Percentiles rank a stretch among this genome's conserved stretches.
These are phyloP conservation scores for Nephrocerus scutellatus DNA, from an alignment of 2,888 invertebrate species.

Conservation along the genomic window DNA sequence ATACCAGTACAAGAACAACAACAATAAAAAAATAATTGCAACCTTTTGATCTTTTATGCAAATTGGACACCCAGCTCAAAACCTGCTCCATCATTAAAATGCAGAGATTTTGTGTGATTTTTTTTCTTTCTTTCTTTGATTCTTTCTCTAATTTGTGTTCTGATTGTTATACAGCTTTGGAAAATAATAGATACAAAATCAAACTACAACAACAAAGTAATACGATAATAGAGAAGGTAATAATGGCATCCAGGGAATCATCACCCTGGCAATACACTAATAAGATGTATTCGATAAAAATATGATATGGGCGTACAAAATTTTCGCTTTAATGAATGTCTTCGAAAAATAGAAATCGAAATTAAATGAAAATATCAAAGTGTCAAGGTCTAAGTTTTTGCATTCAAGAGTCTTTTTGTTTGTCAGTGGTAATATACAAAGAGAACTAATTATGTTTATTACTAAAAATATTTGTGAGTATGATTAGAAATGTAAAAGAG, in stretches of 20 bases:
- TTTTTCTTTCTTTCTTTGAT: neutral
- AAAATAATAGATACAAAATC: constrained; percentile 7
- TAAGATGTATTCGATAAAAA: neutral
- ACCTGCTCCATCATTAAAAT: constrained; percentile 32
- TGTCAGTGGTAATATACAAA: too few species aligned
- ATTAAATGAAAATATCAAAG: neutral
- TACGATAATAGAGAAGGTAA: too few species aligned
- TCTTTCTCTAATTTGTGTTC: neutral
- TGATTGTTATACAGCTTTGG: neutral
- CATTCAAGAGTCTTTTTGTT: constrained; percentile 10
- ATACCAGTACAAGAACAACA: too few species aligned
- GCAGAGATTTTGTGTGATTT: constrained; percentile 29
- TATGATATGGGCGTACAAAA: constrained; percentile 4
- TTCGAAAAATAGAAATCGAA: constrained; percentile 10
- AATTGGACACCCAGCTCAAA: constrained; percentile 40
- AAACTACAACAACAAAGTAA: too few species aligned
- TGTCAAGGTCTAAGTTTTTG: constrained; percentile 11
- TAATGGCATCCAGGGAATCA: too few species aligned
- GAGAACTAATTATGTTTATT: neutral
- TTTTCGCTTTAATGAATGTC: too few species aligned
- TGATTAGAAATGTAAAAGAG: constrained; percentile 19
- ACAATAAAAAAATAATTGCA: too few species aligned
- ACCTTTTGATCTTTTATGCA: constrained; percentile 8
- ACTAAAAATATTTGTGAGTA: constrained; percentile 10
- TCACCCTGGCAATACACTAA: too few species aligned